Evolutionary conservation across 2,113 vertebrate species (phyloP), one percentile per base, ranked within the genome.

Genomic region (Marmota flaviventris): DNA sequence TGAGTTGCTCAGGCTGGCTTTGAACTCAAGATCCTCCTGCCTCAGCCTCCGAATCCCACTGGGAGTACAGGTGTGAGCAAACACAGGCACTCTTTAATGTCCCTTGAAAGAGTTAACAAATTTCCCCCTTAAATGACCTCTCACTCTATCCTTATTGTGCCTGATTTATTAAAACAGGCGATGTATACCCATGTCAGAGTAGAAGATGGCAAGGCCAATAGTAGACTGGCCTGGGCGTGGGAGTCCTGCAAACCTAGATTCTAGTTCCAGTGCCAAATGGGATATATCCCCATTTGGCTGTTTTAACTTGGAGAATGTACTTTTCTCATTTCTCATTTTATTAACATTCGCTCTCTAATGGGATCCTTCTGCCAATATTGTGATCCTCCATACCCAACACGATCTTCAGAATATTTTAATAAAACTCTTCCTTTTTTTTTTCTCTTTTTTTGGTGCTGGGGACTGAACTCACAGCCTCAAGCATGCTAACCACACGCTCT

Each of bases 231-330:
- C 51, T 82, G 89, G 72, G 69, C 67, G 58, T 27, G 58, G 5
- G 8, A 17, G 85, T 72, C 27, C 56, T 58, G 56, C 20, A 22
- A 22, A 58, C 56, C 56, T 58, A 58, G 56, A 58, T 58, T 58
- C 56, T 39, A 69, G 61, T 45, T 85, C 56, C 16, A 48, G 25
- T 22, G 22, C 45, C 37, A 45, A 45, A 45, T 45, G 45, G 45
- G 45, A 45, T 45, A 45, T 45, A 34, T 45, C 5, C 22, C 48
- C 32, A 34, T 27, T 42, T 70, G 8, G 9, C 79, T 42, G 4
- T 77, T 77, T 89, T 65, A 84, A 87, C 63, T 81, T 70, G 77
- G 27, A 79, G 75, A 93, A 61, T 73, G 34, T 42, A 73, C 76
- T 85, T 89, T 58, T 22, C 32, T 45, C 22, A 24, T 69, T 92